These are phyloP conservation scores for Seriola rivoliana DNA, from an alignment of 2,113 vertebrate species.

Conservation along the genomic window DNA sequence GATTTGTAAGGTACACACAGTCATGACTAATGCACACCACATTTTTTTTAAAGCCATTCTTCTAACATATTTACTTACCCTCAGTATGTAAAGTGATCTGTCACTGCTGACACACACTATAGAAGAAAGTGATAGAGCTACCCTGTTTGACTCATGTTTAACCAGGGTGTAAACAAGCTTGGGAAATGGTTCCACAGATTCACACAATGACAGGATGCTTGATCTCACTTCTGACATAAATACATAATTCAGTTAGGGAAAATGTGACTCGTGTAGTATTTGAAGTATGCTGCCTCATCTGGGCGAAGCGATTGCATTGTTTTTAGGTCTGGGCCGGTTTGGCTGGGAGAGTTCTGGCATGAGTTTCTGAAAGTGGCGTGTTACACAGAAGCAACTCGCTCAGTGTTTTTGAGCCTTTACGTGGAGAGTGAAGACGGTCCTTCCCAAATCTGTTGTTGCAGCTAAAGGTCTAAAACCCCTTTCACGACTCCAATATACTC, in stretches of 20 bases:
- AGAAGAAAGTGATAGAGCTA: constrained; percentile 17
- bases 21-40: constrained; percentile 23
- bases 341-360: background rate
- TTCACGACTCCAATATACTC: too few relatives aligned
- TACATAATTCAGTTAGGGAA: constrained; percentile 53
- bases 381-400: background rate
- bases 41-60: constrained; percentile 35
- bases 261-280: constrained; percentile 57
- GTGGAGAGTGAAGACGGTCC: background rate
- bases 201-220: constrained; percentile 70
- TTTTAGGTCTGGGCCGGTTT: constrained; percentile 24
- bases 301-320: constrained; percentile 47
- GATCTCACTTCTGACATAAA: constrained; percentile 54
- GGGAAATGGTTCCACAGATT: constrained; percentile 56
- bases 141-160: constrained; percentile 44
- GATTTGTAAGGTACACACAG: background rate
- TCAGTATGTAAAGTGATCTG: constrained; percentile 1
- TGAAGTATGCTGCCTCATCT: constrained; percentile 31
- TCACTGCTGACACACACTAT: constrained; percentile 22
- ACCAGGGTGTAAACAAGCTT: constrained; percentile 44
- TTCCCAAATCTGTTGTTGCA: background rate
- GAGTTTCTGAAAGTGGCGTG: background rate
- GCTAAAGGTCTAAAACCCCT: background rate
- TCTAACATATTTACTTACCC: constrained; percentile 26
- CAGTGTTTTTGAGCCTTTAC: background rate